These are phyloP conservation scores for Melanotaenia maccullochi DNA, from an alignment of 2,797 vertebrate genomes.

Conservation along the genomic window DNA sequence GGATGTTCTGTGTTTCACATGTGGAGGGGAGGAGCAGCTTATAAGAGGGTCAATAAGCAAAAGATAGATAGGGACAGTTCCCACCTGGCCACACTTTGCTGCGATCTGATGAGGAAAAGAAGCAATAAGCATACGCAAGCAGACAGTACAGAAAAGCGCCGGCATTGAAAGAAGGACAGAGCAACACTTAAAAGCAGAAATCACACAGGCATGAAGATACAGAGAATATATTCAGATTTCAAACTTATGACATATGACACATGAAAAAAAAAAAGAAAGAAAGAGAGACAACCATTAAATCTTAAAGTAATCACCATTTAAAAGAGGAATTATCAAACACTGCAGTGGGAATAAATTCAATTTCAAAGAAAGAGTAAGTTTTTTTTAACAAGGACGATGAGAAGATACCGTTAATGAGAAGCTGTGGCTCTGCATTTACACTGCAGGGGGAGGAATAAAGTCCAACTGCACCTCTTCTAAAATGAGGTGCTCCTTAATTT, in stretches of 20 bases:
- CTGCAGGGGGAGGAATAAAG: not conserved
- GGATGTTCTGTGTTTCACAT: conserved; percentile 31
- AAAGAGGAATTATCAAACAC: conserved; percentile 3
- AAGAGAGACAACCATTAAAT: conserved; percentile 23
- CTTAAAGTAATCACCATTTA: conserved; percentile 34
- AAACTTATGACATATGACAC: conserved; percentile 31
- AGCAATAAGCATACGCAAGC: conserved; percentile 68
- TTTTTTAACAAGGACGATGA: not conserved
- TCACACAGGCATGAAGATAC: conserved; percentile 34
- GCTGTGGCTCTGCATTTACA: conserved; percentile 23
- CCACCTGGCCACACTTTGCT: conserved; percentile 88
- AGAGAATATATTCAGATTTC: conserved; percentile 14
- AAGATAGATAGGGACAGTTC: conserved; percentile 74
- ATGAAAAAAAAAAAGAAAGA: conserved; percentile 12
- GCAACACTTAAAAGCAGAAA: conserved; percentile 46
- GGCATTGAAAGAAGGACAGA: conserved; percentile 44
- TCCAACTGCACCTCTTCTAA: not conserved
- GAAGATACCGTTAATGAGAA: not conserved
- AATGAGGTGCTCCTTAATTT: not conserved
- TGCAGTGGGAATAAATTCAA: conserved; percentile 5
- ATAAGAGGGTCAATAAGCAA: conserved; percentile 34
- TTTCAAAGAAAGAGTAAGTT: not conserved
- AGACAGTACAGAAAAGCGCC: conserved; percentile 50
- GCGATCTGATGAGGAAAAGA: conserved; percentile 84
- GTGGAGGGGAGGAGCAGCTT: conserved; percentile 9